phyloP scores from a whole-genome alignment of 2,888 invertebrate genomes.

The Drosophila picticornis region DNA sequence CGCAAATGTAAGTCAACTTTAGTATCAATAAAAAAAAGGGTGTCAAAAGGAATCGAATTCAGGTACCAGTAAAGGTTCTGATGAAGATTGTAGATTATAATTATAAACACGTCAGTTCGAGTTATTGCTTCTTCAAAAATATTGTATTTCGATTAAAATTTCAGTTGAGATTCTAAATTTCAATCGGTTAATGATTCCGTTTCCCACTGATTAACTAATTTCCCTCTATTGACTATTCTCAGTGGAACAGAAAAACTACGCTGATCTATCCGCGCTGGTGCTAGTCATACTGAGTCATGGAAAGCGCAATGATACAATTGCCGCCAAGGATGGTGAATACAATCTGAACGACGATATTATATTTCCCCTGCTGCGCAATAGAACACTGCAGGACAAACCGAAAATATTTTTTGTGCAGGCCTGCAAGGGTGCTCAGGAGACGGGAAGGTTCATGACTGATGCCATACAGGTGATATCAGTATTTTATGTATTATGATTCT shows the following conservation, averaged over 20 bases:
- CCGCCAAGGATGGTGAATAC: constrained; percentile 82
- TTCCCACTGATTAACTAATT: neutral
- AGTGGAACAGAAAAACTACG: constrained; percentile 82
- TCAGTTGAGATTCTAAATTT: neutral
- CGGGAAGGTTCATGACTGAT: constrained; percentile 75
- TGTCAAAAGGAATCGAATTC: too few relatives aligned
- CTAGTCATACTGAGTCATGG: constrained; percentile 84
- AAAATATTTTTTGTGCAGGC: constrained; percentile 84
- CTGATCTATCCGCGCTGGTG: constrained; percentile 79
- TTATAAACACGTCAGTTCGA: too few relatives aligned
- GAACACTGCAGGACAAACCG: constrained; percentile 80
- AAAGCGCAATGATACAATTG: constrained; percentile 75
- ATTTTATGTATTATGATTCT: neutral
- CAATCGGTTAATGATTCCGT: neutral
- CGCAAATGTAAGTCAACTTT: constrained; percentile 77
- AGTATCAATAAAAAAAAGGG: neutral
- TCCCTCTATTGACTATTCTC: neutral
- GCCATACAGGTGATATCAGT: constrained; percentile 48
- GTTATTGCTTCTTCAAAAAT: too few relatives aligned
- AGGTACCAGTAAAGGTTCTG: too few relatives aligned
- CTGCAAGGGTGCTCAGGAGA: constrained; percentile 82
- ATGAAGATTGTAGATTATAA: too few relatives aligned
- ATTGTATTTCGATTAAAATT: neutral
- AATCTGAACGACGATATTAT: constrained; percentile 82
- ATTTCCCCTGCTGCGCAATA: constrained; percentile 82